Evolutionary conservation across 2,113 vertebrate species (phyloP).

Genomic region (Abramis brama): DNA sequence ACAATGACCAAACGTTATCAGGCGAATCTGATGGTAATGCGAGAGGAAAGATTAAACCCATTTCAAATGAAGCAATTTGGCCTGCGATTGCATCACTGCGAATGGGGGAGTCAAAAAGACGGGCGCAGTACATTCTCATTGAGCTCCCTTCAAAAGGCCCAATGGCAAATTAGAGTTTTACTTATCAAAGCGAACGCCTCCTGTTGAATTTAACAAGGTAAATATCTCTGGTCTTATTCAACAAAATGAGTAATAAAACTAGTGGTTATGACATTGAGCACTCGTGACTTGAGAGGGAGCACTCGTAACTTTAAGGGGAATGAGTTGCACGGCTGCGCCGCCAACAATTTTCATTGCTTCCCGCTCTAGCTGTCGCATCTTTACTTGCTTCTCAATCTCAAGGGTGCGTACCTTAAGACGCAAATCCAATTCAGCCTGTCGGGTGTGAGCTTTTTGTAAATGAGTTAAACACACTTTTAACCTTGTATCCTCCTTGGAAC

Average conservation of each 20-base stretch:
- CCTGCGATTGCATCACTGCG: not conserved
- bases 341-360: too few species aligned
- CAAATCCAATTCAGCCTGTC: too few species aligned
- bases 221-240: constrained; percentile 16
- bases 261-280: too few species aligned
- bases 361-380: too few species aligned
- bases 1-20: constrained; percentile 45
- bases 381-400: too few species aligned
- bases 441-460: too few species aligned
- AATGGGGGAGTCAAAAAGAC: constrained; percentile 7
- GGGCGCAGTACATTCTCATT: not conserved
- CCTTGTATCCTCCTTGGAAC: too few species aligned
- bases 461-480: too few species aligned
- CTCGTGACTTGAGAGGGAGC: too few species aligned
- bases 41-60: constrained; percentile 35
- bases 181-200: constrained; percentile 12
- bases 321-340: too few species aligned
- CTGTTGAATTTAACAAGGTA: constrained; percentile 29
- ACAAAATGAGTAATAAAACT: not conserved
- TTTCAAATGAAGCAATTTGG: constrained; percentile 41
- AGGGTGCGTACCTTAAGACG: too few species aligned
- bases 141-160: constrained; percentile 3
- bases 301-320: too few species aligned
- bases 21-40: constrained; percentile 32
- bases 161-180: constrained; percentile 10